Evolutionary conservation across 92 coral and sea anemone species (phyloP).

Genomic region (Porites divaricata): DNA sequence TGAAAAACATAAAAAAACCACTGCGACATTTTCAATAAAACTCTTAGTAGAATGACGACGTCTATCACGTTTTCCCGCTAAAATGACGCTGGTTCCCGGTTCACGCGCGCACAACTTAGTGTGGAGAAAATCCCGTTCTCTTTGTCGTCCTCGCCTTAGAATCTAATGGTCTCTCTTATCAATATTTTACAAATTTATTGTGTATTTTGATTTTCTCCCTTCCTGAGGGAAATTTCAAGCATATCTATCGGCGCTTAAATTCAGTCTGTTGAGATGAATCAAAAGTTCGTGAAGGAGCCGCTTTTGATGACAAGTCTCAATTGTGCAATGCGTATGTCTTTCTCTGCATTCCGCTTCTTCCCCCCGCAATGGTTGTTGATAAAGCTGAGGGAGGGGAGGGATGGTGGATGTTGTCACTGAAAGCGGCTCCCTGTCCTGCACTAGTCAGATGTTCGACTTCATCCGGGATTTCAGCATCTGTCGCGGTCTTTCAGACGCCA

Average conservation of each 20-base stretch:
- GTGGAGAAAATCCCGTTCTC: no score
- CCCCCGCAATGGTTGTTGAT: slow-evolving; percentile 31
- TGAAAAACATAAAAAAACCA: no score
- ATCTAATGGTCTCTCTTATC: no score
- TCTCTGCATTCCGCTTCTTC: slow-evolving; percentile 33
- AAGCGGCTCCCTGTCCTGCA: slow-evolving; percentile 70
- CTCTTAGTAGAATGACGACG: no score
- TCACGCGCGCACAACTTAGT: no score
- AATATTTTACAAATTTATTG: no score
- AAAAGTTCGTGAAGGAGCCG: slow-evolving; percentile 74
- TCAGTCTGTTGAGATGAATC: slow-evolving; percentile 51
- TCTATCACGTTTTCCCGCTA: no score
- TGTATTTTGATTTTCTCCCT: no score
- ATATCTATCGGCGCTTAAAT: slow-evolving; percentile 58
- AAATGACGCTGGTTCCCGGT: no score
- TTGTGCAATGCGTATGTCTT: slow-evolving; percentile 73
- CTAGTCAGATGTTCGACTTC: slow-evolving; percentile 86
- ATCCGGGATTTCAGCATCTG: slow-evolving; percentile 72
- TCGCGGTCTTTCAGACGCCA: slow-evolving; percentile 51
- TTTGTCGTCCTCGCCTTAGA: no score
- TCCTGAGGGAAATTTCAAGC: neutral
- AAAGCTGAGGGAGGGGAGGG: slow-evolving; percentile 81
- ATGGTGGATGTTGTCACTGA: slow-evolving; percentile 30
- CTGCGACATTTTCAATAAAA: no score
- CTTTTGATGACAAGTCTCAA: slow-evolving; percentile 82